Evolutionary conservation across 2,113 vertebrate species (phyloP).

Genomic region (Nesoenas mayeri): DNA sequence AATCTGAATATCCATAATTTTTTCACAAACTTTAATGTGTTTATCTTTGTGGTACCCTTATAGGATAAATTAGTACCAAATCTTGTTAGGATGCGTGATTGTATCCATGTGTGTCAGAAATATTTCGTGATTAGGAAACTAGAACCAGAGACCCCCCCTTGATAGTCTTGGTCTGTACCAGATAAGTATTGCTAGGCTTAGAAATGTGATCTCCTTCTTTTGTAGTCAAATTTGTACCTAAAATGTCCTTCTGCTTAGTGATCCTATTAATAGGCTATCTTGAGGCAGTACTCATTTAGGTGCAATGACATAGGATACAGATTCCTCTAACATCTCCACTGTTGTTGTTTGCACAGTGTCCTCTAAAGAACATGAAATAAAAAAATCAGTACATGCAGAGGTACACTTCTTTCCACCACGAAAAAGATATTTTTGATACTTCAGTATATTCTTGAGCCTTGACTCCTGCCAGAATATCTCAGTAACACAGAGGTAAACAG

Average conservation of each 20-base stretch:
- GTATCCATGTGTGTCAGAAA: background rate
- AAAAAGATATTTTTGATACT: background rate
- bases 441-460: background rate
- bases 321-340: background rate
- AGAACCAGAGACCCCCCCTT: background rate
- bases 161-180: background rate
- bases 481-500: background rate
- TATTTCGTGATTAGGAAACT: background rate
- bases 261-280: background rate
- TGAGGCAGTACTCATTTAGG: background rate
- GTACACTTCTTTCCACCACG: background rate
- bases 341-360: background rate
- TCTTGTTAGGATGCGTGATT: background rate
- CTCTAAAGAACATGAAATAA: background rate
- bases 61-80: background rate
- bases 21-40: background rate
- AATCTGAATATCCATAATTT: background rate
- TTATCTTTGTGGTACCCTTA: background rate
- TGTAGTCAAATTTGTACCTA: background rate
- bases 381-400: background rate
- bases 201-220: background rate
- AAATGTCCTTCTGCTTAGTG: background rate
- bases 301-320: background rate
- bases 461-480: background rate
- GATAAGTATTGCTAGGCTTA: background rate